Evolutionary conservation across 2,888 invertebrate genomes (phyloP).

Genomic region (Lasioglossum leucozonium): DNA sequence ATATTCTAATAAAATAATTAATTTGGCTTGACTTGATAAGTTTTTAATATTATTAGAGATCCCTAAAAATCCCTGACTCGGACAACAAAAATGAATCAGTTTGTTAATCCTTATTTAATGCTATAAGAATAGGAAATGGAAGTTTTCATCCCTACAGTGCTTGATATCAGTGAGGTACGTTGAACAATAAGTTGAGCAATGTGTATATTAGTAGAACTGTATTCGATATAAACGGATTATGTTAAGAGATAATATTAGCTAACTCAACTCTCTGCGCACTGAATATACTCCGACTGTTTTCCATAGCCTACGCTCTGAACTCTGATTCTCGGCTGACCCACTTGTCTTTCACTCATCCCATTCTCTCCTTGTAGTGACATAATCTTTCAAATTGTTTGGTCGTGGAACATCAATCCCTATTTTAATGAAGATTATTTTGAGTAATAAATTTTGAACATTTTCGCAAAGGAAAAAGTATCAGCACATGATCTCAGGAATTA

Average conservation of each 20-base stretch:
- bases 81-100: not conserved
- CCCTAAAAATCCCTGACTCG: too few relatives aligned
- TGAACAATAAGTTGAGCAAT: not conserved
- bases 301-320: not conserved
- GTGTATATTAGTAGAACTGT: not conserved
- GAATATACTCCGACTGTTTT: not conserved
- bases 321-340: not conserved
- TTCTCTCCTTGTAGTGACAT: not conserved
- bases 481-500: too few relatives aligned
- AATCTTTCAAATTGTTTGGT: not conserved
- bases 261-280: not conserved
- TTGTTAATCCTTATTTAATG: not conserved
- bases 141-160: not conserved
- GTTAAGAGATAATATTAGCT: constrained; percentile 6
- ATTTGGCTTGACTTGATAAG: too few relatives aligned
- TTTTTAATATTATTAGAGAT: too few relatives aligned
- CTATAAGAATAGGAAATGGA: not conserved
- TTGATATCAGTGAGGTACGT: not conserved
- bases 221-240: constrained; percentile 10
- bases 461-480: too few relatives aligned
- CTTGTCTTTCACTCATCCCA: not conserved
- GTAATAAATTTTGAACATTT: too few relatives aligned
- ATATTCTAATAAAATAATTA: too few relatives aligned
- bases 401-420: not conserved
- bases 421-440: not conserved